Conservation (phyloP, 2,888 invertebrate genomes). For the Seira musarum region DNA sequence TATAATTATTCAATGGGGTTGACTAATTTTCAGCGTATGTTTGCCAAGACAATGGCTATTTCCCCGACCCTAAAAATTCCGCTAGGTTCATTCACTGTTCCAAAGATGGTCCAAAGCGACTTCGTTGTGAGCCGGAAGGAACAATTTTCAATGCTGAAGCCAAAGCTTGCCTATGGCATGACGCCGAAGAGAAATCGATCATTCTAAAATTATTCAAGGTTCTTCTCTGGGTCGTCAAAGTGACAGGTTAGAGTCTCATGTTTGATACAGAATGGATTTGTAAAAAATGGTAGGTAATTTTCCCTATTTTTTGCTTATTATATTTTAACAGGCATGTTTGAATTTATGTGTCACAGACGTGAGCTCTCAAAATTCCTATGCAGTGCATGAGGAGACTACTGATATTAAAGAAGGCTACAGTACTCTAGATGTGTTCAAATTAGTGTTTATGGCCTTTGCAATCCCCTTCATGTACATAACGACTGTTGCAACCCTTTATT, state of each 20-base stretch:
- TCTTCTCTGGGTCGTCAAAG: background rate
- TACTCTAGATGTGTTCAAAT: background rate
- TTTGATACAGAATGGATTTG: too few species aligned
- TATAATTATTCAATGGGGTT: too few species aligned
- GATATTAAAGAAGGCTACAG: too few species aligned
- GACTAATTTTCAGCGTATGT: slow-evolving; percentile 24
- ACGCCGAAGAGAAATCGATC: background rate
- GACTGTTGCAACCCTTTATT: background rate
- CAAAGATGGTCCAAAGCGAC: background rate
- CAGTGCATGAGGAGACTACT: too few species aligned
- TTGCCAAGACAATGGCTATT: slow-evolving; percentile 25
- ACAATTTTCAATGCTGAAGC: background rate
- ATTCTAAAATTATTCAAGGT: background rate
- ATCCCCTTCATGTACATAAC: slow-evolving; percentile 14
- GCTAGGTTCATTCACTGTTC: background rate
- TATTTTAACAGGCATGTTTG: too few species aligned
- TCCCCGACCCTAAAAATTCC: slow-evolving; percentile 20
- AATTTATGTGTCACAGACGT: too few species aligned
- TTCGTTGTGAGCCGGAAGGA: background rate
- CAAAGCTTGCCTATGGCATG: background rate
- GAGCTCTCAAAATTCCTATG: too few species aligned
- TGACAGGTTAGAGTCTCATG: background rate
- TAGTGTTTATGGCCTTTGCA: background rate
- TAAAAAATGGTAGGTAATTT: too few species aligned
- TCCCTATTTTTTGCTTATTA: too few species aligned